phyloP scores from a whole-genome alignment of 2,113 vertebrate genomes.

The Ammodramus savannarum region DNA sequence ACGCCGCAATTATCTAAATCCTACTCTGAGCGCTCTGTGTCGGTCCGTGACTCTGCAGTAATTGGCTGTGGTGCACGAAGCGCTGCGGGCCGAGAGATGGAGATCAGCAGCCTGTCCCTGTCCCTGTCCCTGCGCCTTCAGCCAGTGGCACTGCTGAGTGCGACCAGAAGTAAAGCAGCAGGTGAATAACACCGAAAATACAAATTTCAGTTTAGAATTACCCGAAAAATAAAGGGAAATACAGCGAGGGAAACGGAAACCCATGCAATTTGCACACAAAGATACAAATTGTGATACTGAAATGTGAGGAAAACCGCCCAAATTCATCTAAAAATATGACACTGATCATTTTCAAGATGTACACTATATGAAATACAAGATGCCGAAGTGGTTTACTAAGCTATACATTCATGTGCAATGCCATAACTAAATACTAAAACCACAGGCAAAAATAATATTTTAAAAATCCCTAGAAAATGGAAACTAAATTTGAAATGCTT shows the following conservation, averaged over 20 bases:
- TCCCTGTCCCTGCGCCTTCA: not conserved
- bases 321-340: not conserved
- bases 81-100: accelerated
- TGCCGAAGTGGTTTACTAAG: not conserved
- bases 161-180: not conserved
- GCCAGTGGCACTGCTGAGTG: not conserved
- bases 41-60: not conserved
- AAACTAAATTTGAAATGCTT: not conserved
- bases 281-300: not conserved
- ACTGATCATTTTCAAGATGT: not conserved
- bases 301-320: not conserved
- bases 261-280: not conserved
- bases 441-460: not conserved
- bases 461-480: not conserved
- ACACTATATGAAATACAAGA: not conserved
- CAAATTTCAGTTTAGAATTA: not conserved
- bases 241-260: not conserved
- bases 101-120: not conserved
- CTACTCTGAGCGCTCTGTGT: not conserved
- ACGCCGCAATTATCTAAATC: not conserved
- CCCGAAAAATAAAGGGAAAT: not conserved
- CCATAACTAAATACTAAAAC: not conserved
- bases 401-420: not conserved
- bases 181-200: not conserved
- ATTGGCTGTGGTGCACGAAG: not conserved